Percentiles rank a stretch among this genome's conserved stretches.
Evolutionary conservation across 1,140 invertebrate genomes (phyloP).

Genomic region (Diprion similis): DNA sequence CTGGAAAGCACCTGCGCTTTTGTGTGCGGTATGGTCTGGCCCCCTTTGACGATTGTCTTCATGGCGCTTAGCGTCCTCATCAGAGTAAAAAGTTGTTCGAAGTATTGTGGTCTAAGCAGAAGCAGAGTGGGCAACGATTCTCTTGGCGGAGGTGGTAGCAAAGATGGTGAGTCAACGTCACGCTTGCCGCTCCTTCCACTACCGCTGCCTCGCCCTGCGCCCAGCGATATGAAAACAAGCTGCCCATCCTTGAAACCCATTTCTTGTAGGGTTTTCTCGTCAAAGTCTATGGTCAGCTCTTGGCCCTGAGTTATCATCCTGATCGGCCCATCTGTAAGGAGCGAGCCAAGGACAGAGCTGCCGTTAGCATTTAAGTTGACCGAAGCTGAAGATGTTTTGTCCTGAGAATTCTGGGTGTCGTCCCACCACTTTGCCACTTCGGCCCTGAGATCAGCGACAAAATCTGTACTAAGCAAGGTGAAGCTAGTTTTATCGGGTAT

Average conservation of each 20-base stretch:
- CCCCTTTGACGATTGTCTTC: constrained; percentile 75
- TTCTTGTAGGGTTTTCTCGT: constrained; percentile 88
- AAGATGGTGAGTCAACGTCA: constrained; percentile 77
- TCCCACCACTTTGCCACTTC: constrained; percentile 95
- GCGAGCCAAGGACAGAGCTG: constrained; percentile 64
- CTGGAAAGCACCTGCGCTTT: constrained; percentile 90
- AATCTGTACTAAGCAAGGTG: constrained; percentile 80
- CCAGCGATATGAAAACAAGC: constrained; percentile 89
- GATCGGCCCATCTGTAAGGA: constrained; percentile 82
- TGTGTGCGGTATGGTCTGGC: constrained; percentile 82
- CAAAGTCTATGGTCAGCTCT: constrained; percentile 91
- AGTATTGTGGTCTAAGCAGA: constrained; percentile 84
- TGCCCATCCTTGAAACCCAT: constrained; percentile 91
- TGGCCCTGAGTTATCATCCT: constrained; percentile 93
- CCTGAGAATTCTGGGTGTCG: constrained; percentile 53
- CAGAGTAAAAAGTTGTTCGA: constrained; percentile 87
- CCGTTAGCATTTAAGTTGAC: constrained; percentile 30
- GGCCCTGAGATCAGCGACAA: constrained; percentile 88
- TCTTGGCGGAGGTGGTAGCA: constrained; percentile 79
- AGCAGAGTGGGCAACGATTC: constrained; percentile 86
- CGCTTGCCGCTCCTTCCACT: constrained; percentile 66
- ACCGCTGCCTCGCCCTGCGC: constrained; percentile 75
- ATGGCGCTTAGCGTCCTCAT: constrained; percentile 89
- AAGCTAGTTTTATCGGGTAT: constrained; percentile 80
- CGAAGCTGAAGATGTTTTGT: constrained; percentile 29